Percentiles rank a stretch among this genome's conserved stretches.
These are phyloP conservation scores for Macrosiphum euphorbiae DNA, from an alignment of 2,888 invertebrate species.

Conservation along the genomic window DNA sequence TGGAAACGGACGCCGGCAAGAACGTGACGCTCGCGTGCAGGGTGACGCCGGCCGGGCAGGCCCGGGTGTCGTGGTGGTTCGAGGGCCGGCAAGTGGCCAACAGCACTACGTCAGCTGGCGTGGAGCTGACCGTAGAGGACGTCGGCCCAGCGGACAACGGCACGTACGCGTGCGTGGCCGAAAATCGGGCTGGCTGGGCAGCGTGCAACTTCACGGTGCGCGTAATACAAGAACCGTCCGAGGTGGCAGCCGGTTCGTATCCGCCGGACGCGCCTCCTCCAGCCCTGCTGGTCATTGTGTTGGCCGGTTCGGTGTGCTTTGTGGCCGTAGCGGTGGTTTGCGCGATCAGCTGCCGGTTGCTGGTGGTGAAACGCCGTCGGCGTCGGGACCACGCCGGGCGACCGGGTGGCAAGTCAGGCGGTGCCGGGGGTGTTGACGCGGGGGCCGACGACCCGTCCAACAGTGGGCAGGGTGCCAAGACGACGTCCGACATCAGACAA, in stretches of 20 bases:
- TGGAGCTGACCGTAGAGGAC: constrained; percentile 84
- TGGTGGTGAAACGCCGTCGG: background rate
- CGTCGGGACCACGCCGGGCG: background rate
- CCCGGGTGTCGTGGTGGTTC: constrained; percentile 86
- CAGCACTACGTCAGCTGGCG: constrained; percentile 81
- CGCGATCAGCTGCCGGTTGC: constrained; percentile 19
- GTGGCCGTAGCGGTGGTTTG: background rate
- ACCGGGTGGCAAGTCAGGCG: background rate
- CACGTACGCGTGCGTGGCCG: constrained; percentile 86
- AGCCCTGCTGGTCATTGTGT: background rate
- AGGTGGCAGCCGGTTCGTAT: constrained; percentile 47
- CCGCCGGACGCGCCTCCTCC: constrained; percentile 40
- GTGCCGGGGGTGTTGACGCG: background rate
- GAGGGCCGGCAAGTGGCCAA: constrained; percentile 83
- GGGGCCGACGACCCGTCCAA: background rate
- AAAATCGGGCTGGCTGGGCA: constrained; percentile 86
- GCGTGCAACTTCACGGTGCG: constrained; percentile 86
- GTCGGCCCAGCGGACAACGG: constrained; percentile 86
- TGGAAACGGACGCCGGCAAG: constrained; percentile 83
- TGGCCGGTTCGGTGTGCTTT: constrained; percentile 14
- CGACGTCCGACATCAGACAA: constrained; percentile 47
- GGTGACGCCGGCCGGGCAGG: constrained; percentile 85
- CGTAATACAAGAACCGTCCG: constrained; percentile 76
- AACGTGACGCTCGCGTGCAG: constrained; percentile 86
- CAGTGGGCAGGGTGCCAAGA: constrained; percentile 27